Base-by-base conservation (phyloP, 2,797 vertebrate genomes). In the Galagoides demidoff region DNA sequence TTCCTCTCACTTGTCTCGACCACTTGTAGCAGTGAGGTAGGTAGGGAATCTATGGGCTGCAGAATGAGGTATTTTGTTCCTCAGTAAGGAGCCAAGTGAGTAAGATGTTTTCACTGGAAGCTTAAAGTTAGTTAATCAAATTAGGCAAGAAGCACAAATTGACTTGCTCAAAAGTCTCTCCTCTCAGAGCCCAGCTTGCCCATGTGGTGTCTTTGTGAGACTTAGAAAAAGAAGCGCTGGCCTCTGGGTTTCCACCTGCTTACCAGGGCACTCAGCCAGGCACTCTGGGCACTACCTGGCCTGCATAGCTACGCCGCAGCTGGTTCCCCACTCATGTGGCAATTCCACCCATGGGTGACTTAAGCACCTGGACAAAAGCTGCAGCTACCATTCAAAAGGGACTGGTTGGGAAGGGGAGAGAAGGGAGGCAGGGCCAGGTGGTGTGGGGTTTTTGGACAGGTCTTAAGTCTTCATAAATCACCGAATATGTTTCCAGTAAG, bases 281-380 rank as follows among this genome's bases (percentile, higher is more conserved):
- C 4, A 1, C 27, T 7, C 13, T 22, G n/a, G 16, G 57, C 11
- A 3, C 11, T 5, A 19, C 25, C 22, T 0, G 1, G 39, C 55
- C 31, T 12, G 63, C n/a, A 31, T 4, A 79, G 43, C 71, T 13
- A 14, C 7, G 4, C 9, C 3, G 57, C 29, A n/a, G 13, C 27
- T 29, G 27, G 12, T 61, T 39, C n/a, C 17, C 55, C 8, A 25
- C 7, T 27, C 23, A 9, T 0, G 2, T 5, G 37, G 37, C 25
- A 8, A 20, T 9, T 34, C 34, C 43, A 27, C 7, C 20, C 19
- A 27, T 8, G 39, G 63, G 31, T 17, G 14, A 34, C 77, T 43
- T 34, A 23, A n/a, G 19, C 6, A 34, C 3, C 3, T 0, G 1
- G 8, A 61, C 5, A n/a, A 31, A 29, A 34, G 34, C 13, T 49